Conservation (phyloP, 2,113 vertebrate species). For the Blennius ocellaris region DNA sequence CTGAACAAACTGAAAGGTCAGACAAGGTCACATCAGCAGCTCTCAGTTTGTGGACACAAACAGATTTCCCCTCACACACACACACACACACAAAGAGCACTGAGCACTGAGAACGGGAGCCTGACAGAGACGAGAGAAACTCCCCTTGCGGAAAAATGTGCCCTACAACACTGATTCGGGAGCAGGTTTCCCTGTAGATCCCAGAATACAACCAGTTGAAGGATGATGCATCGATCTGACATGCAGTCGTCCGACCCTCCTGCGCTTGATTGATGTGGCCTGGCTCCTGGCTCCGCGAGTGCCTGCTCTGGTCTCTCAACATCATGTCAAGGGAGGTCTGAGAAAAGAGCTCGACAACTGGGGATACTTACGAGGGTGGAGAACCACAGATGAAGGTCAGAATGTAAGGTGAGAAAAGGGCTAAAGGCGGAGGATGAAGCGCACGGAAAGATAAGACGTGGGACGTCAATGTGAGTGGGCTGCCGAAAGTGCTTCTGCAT, state of each 20-base stretch:
- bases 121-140: slow-evolving; percentile 23
- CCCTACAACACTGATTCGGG: background rate
- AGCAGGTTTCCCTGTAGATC: slow-evolving; percentile 49
- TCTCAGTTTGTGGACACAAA: slow-evolving; percentile 42
- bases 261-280: slow-evolving; percentile 72
- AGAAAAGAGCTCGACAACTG: slow-evolving; percentile 39
- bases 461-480: slow-evolving; percentile 29
- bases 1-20: slow-evolving; percentile 44
- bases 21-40: slow-evolving; percentile 51
- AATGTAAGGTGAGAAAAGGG: slow-evolving; percentile 53
- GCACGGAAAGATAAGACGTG: slow-evolving; percentile 34
- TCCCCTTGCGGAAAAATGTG: slow-evolving; percentile 29
- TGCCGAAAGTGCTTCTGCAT: slow-evolving; percentile 19
- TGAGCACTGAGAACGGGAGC: slow-evolving; percentile 13
- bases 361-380: slow-evolving; percentile 35
- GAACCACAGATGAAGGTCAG: slow-evolving; percentile 52
- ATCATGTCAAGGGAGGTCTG: slow-evolving; percentile 62
- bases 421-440: slow-evolving; percentile 30
- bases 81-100: slow-evolving; percentile 13
- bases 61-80: slow-evolving; percentile 26
- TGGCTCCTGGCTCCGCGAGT: slow-evolving; percentile 59
- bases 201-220: slow-evolving; percentile 60
- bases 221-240: slow-evolving; percentile 74
- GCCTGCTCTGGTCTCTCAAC: slow-evolving; percentile 57
- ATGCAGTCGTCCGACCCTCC: slow-evolving; percentile 43